Evolutionary conservation across 2,797 vertebrate species (phyloP).

Genomic region (Semotilus atromaculatus): DNA sequence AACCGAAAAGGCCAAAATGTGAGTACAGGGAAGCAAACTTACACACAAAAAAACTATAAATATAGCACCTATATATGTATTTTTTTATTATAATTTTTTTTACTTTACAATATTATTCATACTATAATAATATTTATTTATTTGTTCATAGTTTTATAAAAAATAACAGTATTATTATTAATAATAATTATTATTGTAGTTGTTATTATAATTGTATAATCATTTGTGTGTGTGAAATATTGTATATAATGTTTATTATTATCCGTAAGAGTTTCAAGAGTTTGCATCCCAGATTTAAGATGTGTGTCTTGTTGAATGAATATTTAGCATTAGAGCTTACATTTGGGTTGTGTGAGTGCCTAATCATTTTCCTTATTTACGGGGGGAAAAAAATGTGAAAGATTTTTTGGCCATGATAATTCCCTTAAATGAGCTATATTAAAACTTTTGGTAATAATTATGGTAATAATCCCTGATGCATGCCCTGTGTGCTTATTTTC

Average conservation of each 20-base stretch:
- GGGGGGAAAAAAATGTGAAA: neutral
- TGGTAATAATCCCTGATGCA: neutral
- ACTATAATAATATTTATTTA: neutral
- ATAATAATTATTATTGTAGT: neutral
- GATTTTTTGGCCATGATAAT: neutral
- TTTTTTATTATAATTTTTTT: too few species aligned
- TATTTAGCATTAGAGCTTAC: neutral
- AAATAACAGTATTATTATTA: neutral
- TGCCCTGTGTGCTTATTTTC: slow-evolving; percentile 3
- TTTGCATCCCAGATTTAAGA: neutral
- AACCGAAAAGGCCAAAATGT: too few species aligned
- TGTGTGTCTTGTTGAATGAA: neutral
- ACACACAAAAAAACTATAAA: too few species aligned
- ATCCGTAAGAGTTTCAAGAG: too few species aligned
- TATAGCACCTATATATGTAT: too few species aligned
- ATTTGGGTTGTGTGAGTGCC: neutral
- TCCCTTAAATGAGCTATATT: neutral
- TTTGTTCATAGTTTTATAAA: neutral
- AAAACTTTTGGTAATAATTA: neutral
- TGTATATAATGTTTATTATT: too few species aligned
- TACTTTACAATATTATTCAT: too few species aligned
- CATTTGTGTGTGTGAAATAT: neutral
- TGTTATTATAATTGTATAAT: neutral
- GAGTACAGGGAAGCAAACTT: too few species aligned
- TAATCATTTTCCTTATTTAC: neutral